Evolutionary conservation across 2,797 vertebrate species (phyloP).

Genomic region (Gallinago stenura): DNA sequence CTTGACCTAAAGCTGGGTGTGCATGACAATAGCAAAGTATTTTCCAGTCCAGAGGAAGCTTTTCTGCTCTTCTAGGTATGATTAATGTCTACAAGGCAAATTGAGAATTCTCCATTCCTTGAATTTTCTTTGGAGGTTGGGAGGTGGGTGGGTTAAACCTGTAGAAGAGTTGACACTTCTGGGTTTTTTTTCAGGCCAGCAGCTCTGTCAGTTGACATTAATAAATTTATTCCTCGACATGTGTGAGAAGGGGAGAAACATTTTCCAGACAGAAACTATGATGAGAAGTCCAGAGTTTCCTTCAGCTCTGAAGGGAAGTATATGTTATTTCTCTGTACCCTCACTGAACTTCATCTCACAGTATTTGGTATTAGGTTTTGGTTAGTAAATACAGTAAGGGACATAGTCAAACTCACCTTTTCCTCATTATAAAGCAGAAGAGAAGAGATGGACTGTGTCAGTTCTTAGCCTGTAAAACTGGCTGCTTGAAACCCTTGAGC

Average conservation of each 20-base stretch:
- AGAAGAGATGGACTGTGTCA: background rate
- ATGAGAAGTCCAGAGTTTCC: background rate
- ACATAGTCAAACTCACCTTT: background rate
- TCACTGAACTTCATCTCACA: background rate
- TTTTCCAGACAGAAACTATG: background rate
- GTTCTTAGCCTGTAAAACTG: background rate
- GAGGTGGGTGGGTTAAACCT: background rate
- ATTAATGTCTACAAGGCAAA: background rate
- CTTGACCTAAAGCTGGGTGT: background rate
- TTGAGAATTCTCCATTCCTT: background rate
- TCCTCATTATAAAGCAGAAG: background rate
- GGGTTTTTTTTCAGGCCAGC: background rate
- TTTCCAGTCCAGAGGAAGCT: background rate
- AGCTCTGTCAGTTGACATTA: background rate
- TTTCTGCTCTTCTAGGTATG: background rate
- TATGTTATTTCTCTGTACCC: background rate
- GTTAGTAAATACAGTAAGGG: background rate
- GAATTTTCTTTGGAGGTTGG: background rate
- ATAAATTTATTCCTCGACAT: background rate
- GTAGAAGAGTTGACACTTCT: background rate
- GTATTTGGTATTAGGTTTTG: background rate
- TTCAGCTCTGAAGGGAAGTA: background rate
- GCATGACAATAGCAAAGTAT: background rate
- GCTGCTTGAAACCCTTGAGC: background rate
- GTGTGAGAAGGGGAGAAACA: background rate